phyloP scores from a whole-genome alignment of 2,797 vertebrate genomes.

The Argyrosomus regius region DNA sequence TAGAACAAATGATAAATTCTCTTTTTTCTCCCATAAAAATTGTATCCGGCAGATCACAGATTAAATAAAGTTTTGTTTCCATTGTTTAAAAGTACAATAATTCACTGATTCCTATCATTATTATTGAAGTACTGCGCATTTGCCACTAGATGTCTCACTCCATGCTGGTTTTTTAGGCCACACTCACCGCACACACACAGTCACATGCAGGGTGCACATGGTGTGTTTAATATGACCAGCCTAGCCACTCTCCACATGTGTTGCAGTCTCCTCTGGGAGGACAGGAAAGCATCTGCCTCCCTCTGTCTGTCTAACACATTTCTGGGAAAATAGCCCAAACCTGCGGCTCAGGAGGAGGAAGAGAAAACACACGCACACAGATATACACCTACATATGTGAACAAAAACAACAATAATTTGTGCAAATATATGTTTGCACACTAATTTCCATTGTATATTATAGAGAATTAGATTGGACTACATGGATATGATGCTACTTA shows the following conservation, averaged over 20 bases:
- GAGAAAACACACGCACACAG: conserved; percentile 24
- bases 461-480: conserved; percentile 11
- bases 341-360: conserved; percentile 56
- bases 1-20: conserved; percentile 28
- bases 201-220: conserved; percentile 83
- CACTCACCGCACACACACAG: conserved; percentile 37
- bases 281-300: conserved; percentile 83
- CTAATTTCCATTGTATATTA: conserved; percentile 42
- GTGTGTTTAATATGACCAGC: conserved; percentile 87
- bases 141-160: conserved; percentile 80
- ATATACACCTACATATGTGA: conserved; percentile 16
- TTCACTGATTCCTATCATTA: conserved; percentile 31
- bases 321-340: conserved; percentile 78
- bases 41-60: conserved; percentile 35
- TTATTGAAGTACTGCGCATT: conserved; percentile 47
- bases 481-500: conserved; percentile 30
- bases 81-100: conserved; percentile 33
- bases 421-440: conserved; percentile 34
- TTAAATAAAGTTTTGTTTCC: conserved; percentile 45
- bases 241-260: conserved; percentile 80
- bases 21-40: conserved; percentile 25
- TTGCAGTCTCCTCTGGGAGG: conserved; percentile 81
- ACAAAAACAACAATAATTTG: conserved; percentile 46
- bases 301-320: conserved; percentile 77
- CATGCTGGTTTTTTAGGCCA: conserved; percentile 44